Evolutionary conservation across 2,888 invertebrate genomes (phyloP).

Genomic region (Philereme vetulata): DNA sequence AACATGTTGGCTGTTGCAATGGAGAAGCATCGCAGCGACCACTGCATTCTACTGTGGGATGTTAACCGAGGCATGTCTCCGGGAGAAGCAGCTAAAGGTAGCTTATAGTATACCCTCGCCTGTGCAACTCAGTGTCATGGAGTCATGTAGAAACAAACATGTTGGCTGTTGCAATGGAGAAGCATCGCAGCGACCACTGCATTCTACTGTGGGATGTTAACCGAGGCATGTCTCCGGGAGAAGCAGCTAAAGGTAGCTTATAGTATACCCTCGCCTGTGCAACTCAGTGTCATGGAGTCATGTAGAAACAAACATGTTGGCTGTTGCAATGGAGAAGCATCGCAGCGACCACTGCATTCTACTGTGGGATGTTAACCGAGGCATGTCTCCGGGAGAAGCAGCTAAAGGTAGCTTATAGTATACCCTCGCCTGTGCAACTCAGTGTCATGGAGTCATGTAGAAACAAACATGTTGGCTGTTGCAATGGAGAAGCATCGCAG

Average conservation of each 20-base stretch:
- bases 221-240: slow-evolving; percentile 65
- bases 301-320: slow-evolving; percentile 90
- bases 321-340: slow-evolving; percentile 94
- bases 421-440: slow-evolving; percentile 94
- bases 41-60: slow-evolving; percentile 96
- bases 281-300: slow-evolving; percentile 95
- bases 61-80: slow-evolving; percentile 78
- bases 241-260: slow-evolving; percentile 36
- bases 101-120: slow-evolving; percentile 86
- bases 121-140: slow-evolving; percentile 95
- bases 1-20: slow-evolving; percentile 93
- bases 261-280: slow-evolving; percentile 91
- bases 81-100: slow-evolving; percentile 47
- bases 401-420: slow-evolving; percentile 17
- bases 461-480: slow-evolving; percentile 91
- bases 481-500: slow-evolving; percentile 95
- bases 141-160: slow-evolving; percentile 92
- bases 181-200: slow-evolving; percentile 94
- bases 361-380: slow-evolving; percentile 92
- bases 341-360: slow-evolving; percentile 94
- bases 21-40: slow-evolving; percentile 95
- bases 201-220: slow-evolving; percentile 95
- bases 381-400: slow-evolving; percentile 59
- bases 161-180: slow-evolving; percentile 94
- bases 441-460: slow-evolving; percentile 93